These are phyloP conservation scores for Anniella stebbinsi DNA, from an alignment of 2,797 vertebrate genomes.

Conservation along the genomic window DNA sequence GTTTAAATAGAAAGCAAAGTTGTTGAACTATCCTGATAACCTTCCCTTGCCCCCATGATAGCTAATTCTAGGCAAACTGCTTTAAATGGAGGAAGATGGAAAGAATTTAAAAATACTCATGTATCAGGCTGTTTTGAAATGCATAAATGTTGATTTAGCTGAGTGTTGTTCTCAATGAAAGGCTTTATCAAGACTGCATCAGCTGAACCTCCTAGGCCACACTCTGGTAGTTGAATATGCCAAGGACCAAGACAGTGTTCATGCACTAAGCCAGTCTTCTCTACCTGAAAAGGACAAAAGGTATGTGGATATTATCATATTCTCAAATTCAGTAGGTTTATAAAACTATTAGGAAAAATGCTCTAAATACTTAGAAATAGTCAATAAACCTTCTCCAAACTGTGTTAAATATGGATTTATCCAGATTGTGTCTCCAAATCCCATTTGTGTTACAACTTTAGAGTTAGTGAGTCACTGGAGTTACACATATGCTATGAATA, in stretches of 20 bases:
- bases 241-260: constrained; percentile 86
- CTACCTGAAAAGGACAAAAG: constrained; percentile 81
- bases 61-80: not conserved
- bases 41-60: accelerated
- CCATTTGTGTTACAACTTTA: not conserved
- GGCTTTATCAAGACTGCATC: constrained; percentile 93
- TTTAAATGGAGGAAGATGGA: not conserved
- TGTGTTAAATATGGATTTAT: not conserved
- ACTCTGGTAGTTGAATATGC: constrained; percentile 94
- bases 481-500: not conserved
- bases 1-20: not conserved
- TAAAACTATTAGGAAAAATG: not conserved
- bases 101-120: not conserved
- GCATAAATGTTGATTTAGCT: constrained; percentile 15
- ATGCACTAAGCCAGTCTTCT: constrained; percentile 84
- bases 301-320: constrained; percentile 67
- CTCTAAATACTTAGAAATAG: too few relatives aligned
- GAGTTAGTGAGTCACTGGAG: not conserved
- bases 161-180: constrained; percentile 66
- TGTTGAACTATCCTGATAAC: too few relatives aligned
- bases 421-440: not conserved
- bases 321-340: not conserved
- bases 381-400: not conserved
- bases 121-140: not conserved
- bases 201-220: constrained; percentile 89